Conservation (phyloP, 1,140 invertebrate genomes). For the Scaptomyza graminum region DNA sequence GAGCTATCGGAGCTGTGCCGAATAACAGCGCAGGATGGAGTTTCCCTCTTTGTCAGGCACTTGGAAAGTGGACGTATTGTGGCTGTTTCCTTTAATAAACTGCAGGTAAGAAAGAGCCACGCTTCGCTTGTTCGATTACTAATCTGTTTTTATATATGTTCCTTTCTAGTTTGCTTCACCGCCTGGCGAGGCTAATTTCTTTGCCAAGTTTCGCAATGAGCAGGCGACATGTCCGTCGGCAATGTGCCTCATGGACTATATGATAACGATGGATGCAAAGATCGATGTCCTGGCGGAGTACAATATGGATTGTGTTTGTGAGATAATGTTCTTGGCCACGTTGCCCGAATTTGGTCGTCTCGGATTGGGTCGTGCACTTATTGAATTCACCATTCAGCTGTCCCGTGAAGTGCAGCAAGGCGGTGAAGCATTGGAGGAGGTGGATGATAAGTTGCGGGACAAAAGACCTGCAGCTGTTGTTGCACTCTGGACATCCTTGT, state of each 20-base stretch:
- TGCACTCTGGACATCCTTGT: conserved; percentile 86
- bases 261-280: conserved; percentile 85
- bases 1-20: conserved; percentile 86
- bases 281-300: conserved; percentile 87
- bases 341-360: conserved; percentile 84
- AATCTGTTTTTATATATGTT: too few relatives aligned
- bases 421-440: conserved; percentile 84
- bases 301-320: conserved; percentile 86
- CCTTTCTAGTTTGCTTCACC: conserved; percentile 57
- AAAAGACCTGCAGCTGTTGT: conserved; percentile 85
- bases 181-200: conserved; percentile 85
- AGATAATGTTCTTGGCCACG: conserved; percentile 88
- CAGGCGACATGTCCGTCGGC: conserved; percentile 85
- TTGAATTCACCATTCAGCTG: conserved; percentile 85
- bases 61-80: conserved; percentile 85
- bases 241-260: conserved; percentile 85
- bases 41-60: conserved; percentile 86
- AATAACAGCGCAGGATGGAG: conserved; percentile 86
- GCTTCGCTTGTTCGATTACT: too few relatives aligned
- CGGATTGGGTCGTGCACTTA: conserved; percentile 85
- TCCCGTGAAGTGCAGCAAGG: conserved; percentile 85
- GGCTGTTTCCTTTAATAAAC: conserved; percentile 87
- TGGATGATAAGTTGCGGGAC: conserved; percentile 83
- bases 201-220: conserved; percentile 86
- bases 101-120: conserved; percentile 84